phyloP scores from a whole-genome alignment of 2,888 invertebrate genomes.

The Amiota minor region DNA sequence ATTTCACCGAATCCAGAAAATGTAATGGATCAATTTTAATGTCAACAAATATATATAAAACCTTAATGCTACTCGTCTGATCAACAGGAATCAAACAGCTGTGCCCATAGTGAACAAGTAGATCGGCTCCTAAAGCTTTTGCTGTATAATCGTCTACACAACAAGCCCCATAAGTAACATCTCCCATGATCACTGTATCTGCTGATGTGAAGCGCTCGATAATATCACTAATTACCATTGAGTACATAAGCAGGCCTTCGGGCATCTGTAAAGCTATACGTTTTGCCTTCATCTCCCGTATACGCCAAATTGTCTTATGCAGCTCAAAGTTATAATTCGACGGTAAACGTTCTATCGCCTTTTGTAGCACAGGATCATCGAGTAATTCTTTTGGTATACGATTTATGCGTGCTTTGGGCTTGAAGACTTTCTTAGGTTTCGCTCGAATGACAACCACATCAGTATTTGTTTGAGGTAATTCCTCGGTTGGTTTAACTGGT shows the following conservation, averaged over 20 bases:
- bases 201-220: constrained; percentile 90
- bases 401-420: constrained; percentile 82
- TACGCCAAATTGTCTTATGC: constrained; percentile 97
- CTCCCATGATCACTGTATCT: constrained; percentile 97
- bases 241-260: constrained; percentile 94
- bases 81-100: constrained; percentile 95
- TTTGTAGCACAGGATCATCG: constrained; percentile 82
- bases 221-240: constrained; percentile 94
- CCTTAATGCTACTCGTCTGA: constrained; percentile 87
- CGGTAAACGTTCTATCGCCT: constrained; percentile 85
- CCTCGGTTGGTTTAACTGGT: constrained; percentile 40
- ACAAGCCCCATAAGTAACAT: constrained; percentile 99
- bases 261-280: constrained; percentile 97
- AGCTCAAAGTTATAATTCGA: constrained; percentile 98
- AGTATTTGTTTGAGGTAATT: constrained; percentile 16
- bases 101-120: constrained; percentile 97
- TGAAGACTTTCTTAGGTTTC: constrained; percentile 87
- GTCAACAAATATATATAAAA: constrained; percentile 98
- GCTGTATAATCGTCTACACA: constrained; percentile 98
- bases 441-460: constrained; percentile 81
- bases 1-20: constrained; percentile 90
- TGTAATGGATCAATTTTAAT: constrained; percentile 96
- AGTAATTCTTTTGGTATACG: constrained; percentile 87
- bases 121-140: constrained; percentile 88
- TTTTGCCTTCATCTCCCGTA: constrained; percentile 86